A percentile compares a stretch with the other conserved stretches of the same genome.
Evolutionary conservation across 2,888 invertebrate species (phyloP).

Genomic region (Drosophila kokeensis): DNA sequence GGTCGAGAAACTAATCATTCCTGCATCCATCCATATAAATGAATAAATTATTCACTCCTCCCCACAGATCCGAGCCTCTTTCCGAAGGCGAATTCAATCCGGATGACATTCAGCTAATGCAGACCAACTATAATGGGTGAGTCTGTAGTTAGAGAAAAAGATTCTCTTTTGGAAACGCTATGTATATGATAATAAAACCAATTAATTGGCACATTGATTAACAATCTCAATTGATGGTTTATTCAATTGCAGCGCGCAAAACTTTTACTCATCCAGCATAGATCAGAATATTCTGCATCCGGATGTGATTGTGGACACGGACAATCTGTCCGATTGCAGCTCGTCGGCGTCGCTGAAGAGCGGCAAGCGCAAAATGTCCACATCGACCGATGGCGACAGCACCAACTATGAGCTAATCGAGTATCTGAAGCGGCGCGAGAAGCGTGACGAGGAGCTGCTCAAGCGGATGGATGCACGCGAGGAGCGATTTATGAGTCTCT

Average conservation of each 20-base stretch:
- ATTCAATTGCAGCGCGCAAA: conserved; percentile 76
- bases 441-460: conserved; percentile 84
- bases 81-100: conserved; percentile 84
- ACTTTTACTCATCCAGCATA: conserved; percentile 82
- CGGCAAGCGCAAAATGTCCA: conserved; percentile 83
- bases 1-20: background rate
- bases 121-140: conserved; percentile 84
- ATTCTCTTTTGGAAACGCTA: no score
- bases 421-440: conserved; percentile 84
- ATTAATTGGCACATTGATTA: background rate
- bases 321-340: conserved; percentile 83
- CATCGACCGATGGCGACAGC: conserved; percentile 84
- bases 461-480: conserved; percentile 85
- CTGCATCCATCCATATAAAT: background rate
- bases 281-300: conserved; percentile 84
- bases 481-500: conserved; percentile 82
- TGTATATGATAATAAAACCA: background rate
- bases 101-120: conserved; percentile 84
- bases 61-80: conserved; percentile 82
- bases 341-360: conserved; percentile 74
- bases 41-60: background rate
- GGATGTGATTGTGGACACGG: conserved; percentile 85
- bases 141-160: conserved; percentile 15
- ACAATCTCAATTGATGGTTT: background rate
- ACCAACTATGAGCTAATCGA: conserved; percentile 85